These are phyloP conservation scores for Moxostoma hubbsi DNA, from an alignment of 2,797 vertebrate genomes.

Conservation along the genomic window DNA sequence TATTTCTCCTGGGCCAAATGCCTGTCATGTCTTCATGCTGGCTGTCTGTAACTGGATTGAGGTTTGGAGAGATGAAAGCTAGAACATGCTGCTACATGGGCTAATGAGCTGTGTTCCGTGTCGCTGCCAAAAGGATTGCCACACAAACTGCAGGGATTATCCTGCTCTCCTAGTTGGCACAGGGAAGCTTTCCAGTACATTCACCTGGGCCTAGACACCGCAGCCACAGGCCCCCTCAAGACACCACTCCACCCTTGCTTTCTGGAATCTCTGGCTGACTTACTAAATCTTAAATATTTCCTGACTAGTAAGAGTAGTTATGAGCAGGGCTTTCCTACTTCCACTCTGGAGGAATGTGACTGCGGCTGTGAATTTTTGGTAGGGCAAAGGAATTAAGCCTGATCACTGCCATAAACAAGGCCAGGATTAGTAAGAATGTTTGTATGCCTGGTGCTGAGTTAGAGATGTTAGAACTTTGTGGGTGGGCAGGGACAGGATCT, in stretches of 20 bases:
- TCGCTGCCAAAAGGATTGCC: slow-evolving; percentile 75
- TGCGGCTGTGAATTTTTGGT: slow-evolving; percentile 19
- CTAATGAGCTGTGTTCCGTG: slow-evolving; percentile 59
- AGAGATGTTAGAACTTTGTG: slow-evolving; percentile 28
- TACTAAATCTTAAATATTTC: slow-evolving; percentile 41
- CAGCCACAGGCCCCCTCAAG: slow-evolving; percentile 41
- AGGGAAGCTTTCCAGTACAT: slow-evolving; percentile 57
- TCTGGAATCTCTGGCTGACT: slow-evolving; percentile 45
- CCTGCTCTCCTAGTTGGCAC: slow-evolving; percentile 62
- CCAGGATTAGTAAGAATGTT: slow-evolving; percentile 46
- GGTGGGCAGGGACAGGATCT: slow-evolving; percentile 38
- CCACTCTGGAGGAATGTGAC: slow-evolving; percentile 44
- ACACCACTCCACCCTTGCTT: slow-evolving; percentile 45
- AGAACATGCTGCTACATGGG: slow-evolving; percentile 66
- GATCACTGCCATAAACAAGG: slow-evolving; percentile 37
- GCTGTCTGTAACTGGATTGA: slow-evolving; percentile 69
- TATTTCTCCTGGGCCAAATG: slow-evolving; percentile 28
- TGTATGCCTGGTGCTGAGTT: slow-evolving; percentile 26
- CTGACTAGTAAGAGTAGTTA: slow-evolving; percentile 40
- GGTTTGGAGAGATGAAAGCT: slow-evolving; percentile 67
- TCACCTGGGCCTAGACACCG: slow-evolving; percentile 38
- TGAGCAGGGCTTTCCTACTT: slow-evolving; percentile 50
- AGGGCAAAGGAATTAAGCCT: slow-evolving; percentile 46
- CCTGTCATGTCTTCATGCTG: slow-evolving; percentile 32
- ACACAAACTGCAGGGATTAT: slow-evolving; percentile 74